A percentile compares a stretch with the other conserved stretches of the same genome.
These are phyloP conservation scores for Listrodromus nycthemerus DNA, from an alignment of 2,888 invertebrate genomes.

Conservation along the genomic window DNA sequence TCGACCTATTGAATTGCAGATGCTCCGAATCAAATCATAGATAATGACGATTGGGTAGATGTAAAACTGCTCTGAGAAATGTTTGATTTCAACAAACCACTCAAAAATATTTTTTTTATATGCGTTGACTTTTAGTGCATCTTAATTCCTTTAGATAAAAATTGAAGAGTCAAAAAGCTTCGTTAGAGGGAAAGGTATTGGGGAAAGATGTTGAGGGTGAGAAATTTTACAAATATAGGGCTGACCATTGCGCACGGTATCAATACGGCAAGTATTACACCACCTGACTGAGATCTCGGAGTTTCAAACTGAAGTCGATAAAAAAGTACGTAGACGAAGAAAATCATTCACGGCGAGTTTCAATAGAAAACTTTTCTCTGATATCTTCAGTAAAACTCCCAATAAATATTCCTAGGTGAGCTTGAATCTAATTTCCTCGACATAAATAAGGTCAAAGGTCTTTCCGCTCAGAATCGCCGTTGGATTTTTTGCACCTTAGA, in stretches of 20 bases:
- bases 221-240: not conserved
- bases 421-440: not conserved
- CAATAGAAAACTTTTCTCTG: not conserved
- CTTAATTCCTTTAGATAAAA: conserved; percentile 8
- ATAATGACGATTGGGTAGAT: not conserved
- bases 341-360: not conserved
- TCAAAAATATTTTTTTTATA: not conserved
- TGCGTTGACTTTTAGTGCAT: conserved; percentile 9
- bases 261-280: conserved; percentile 15
- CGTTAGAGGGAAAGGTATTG: not conserved
- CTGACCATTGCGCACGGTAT: conserved; percentile 33
- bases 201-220: not conserved
- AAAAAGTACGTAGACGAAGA: too few relatives aligned
- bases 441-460: not conserved
- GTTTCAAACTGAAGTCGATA: not conserved
- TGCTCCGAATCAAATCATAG: too few relatives aligned
- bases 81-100: not conserved
- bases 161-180: not conserved
- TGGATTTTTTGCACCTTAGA: not conserved
- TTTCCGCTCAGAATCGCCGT: not conserved
- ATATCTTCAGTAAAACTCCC: not conserved
- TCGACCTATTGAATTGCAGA: too few relatives aligned
- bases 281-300: not conserved
- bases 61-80: not conserved
- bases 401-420: not conserved